Percentiles rank a stretch among this genome's conserved stretches.
These are phyloP conservation scores for Torymus texanus DNA, from an alignment of 2,888 invertebrate species.

Conservation along the genomic window DNA sequence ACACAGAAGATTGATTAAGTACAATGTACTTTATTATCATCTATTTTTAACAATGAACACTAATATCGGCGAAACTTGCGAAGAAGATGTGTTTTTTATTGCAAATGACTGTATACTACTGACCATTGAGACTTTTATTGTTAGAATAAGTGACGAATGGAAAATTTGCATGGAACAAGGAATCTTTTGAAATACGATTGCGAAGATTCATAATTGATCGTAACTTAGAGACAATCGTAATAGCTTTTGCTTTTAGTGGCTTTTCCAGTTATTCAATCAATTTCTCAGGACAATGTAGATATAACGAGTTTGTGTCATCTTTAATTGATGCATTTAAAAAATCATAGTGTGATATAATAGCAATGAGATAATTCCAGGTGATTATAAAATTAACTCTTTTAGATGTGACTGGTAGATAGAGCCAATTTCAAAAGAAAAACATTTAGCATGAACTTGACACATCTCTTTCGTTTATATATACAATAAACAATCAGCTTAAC, in stretches of 20 bases:
- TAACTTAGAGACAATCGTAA: not conserved
- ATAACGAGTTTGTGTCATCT: conserved; percentile 23
- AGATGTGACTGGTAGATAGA: conserved; percentile 10
- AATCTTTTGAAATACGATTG: not conserved
- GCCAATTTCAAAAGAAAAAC: conserved; percentile 13
- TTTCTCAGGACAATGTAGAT: not conserved
- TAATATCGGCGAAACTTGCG: too few species aligned
- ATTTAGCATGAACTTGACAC: conserved; percentile 3
- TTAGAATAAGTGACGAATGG: not conserved
- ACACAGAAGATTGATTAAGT: too few species aligned
- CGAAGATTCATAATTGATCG: conserved; percentile 19
- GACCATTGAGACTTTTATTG: not conserved
- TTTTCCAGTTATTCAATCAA: conserved; percentile 20
- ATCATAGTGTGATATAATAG: conserved; percentile 27
- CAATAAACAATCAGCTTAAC: too few species aligned
- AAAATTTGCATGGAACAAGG: not conserved
- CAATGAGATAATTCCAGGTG: conserved; percentile 27
- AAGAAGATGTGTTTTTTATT: too few species aligned
- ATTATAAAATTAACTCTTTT: conserved; percentile 11
- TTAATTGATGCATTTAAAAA: conserved; percentile 30
- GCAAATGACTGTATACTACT: too few species aligned
- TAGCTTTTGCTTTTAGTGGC: not conserved
- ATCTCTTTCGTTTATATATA: not conserved
- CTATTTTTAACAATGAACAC: too few species aligned
- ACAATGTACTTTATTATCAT: too few species aligned